These are phyloP conservation scores for Myanophis thanlyinensis DNA, from an alignment of 2,113 vertebrate species.

Conservation along the genomic window DNA sequence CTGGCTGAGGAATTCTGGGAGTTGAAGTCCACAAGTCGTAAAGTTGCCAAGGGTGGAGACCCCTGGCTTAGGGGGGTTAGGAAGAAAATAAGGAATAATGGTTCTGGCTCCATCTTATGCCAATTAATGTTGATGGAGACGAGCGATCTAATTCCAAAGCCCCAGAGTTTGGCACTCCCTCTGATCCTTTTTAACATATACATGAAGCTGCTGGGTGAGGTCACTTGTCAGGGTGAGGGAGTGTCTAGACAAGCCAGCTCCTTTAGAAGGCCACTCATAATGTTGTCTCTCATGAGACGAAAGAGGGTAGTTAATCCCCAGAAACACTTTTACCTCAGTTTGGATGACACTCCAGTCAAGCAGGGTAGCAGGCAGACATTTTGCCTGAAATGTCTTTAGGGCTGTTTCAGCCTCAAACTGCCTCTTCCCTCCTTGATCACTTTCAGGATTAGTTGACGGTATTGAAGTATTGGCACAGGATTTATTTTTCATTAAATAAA, in stretches of 20 bases:
- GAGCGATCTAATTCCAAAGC: background rate
- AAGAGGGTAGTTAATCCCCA: background rate
- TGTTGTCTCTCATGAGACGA: background rate
- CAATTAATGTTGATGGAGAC: background rate
- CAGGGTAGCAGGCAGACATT: background rate
- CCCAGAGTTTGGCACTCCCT: background rate
- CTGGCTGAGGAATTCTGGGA: too few relatives aligned
- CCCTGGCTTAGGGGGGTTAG: background rate
- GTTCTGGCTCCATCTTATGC: background rate
- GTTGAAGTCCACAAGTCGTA: too few relatives aligned
- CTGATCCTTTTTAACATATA: background rate
- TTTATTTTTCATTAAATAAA: background rate
- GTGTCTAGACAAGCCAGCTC: background rate
- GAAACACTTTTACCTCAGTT: background rate
- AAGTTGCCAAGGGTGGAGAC: too few relatives aligned
- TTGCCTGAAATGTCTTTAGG: background rate
- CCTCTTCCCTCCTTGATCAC: background rate
- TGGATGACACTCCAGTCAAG: background rate
- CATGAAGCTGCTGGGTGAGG: background rate
- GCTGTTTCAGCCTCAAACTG: background rate
- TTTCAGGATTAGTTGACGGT: background rate
- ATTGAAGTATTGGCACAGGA: background rate
- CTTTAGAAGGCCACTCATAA: background rate
- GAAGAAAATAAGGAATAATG: background rate
- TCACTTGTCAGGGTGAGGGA: background rate